Conservation (phyloP, 2,113 vertebrate species). For the Hoplias malabaricus region DNA sequence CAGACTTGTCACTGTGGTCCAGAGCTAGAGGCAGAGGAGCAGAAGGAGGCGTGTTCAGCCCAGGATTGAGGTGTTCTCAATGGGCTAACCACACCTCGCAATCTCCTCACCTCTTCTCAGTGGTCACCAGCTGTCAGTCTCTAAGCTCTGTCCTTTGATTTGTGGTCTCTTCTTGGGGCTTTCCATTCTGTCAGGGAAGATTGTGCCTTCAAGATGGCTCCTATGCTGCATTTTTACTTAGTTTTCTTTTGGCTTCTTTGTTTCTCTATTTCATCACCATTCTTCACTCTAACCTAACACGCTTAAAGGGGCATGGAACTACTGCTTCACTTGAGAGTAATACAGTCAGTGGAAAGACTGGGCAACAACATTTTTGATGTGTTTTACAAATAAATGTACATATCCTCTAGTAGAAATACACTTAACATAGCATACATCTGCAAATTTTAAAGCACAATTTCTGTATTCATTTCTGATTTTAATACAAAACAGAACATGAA, state of each 20-base stretch:
- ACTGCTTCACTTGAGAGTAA: slow-evolving; percentile 22
- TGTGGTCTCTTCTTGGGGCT: slow-evolving; percentile 28
- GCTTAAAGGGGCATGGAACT: slow-evolving; percentile 23
- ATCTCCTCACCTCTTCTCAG: background rate
- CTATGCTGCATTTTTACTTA: slow-evolving; percentile 39
- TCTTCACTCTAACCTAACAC: background rate
- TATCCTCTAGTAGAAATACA: too few relatives aligned
- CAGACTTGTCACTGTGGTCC: slow-evolving; percentile 57
- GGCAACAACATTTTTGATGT: too few relatives aligned
- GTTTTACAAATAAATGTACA: too few relatives aligned
- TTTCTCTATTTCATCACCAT: slow-evolving; percentile 7
- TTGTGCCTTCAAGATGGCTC: slow-evolving; percentile 56
- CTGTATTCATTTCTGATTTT: too few relatives aligned
- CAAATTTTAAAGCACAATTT: too few relatives aligned
- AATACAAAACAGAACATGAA: too few relatives aligned
- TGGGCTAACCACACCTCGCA: slow-evolving; percentile 13
- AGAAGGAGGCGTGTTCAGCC: slow-evolving; percentile 46
- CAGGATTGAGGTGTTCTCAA: slow-evolving; percentile 61
- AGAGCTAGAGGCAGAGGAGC: slow-evolving; percentile 43
- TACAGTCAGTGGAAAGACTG: too few relatives aligned
- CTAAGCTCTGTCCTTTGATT: slow-evolving; percentile 26
- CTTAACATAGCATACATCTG: too few relatives aligned
- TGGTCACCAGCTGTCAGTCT: slow-evolving; percentile 48
- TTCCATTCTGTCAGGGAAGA: slow-evolving; percentile 39
- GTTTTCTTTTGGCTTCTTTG: slow-evolving; percentile 22